A percentile compares a stretch with the other conserved stretches of the same genome.
phyloP scores from a whole-genome alignment of 30 jellyfish, hydroid and myxozoan species.

The Mastigias papua region DNA sequence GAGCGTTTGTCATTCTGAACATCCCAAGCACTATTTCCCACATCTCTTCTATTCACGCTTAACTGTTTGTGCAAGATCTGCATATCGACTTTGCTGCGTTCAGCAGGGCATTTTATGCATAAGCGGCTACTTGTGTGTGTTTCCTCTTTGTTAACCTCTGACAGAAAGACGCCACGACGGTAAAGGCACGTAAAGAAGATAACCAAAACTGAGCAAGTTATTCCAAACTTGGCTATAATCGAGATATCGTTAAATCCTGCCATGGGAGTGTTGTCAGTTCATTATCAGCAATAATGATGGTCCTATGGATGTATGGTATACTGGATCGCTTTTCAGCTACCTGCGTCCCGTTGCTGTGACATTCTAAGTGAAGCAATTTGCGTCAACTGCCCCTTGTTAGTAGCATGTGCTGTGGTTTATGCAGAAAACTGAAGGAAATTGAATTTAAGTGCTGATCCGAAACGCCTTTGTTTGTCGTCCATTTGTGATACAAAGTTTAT shows the following conservation, averaged over 20 bases:
- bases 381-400: background rate
- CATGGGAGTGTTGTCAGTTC: background rate
- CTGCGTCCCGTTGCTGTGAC: background rate
- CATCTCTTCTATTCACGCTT: background rate
- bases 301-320: no score
- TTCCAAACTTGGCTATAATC: background rate
- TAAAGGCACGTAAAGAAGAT: conserved; percentile 16
- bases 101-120: background rate
- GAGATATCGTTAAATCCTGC: background rate
- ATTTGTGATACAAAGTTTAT: conserved; percentile 59
- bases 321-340: background rate
- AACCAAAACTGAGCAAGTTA: conserved; percentile 8
- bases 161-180: background rate
- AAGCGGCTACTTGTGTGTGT: background rate
- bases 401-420: conserved; percentile 43
- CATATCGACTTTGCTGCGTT: background rate
- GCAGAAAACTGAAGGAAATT: conserved; percentile 57
- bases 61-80: background rate
- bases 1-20: background rate
- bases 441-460: conserved; percentile 80
- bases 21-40: background rate
- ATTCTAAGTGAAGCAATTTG: background rate
- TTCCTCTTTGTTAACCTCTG: no score
- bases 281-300: no score
- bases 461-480: conserved; percentile 75